A percentile compares a stretch with the other conserved stretches of the same genome.
These are phyloP conservation scores for Bedellia somnulentella DNA, from an alignment of 2,888 invertebrate species.

Conservation along the genomic window DNA sequence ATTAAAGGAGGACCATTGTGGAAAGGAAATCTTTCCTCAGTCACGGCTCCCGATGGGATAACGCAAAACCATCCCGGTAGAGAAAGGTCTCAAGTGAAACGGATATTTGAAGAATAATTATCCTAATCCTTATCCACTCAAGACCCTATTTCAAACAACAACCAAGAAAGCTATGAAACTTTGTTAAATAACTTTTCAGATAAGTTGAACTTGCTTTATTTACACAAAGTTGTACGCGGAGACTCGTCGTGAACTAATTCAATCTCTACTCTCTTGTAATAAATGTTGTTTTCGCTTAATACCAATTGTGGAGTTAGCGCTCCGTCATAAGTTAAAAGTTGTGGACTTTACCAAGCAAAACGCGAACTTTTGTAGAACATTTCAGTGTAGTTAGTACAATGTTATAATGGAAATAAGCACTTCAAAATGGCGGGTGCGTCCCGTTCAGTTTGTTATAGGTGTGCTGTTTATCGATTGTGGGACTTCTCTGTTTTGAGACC, in stretches of 20 bases:
- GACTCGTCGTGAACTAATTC: conserved; percentile 50
- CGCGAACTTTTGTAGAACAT: conserved; percentile 62
- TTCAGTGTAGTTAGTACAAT: conserved; percentile 63
- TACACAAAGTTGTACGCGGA: conserved; percentile 55
- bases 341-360: conserved; percentile 61
- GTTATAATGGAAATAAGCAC: conserved; percentile 63
- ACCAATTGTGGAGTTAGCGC: conserved; percentile 48
- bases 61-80: conserved; percentile 30
- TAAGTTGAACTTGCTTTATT: conserved; percentile 58
- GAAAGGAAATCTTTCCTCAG: conserved; percentile 60
- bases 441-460: conserved; percentile 32
- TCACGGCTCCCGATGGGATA: conserved; percentile 62
- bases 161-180: conserved; percentile 58
- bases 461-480: conserved; percentile 27
- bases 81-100: conserved; percentile 26
- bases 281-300: conserved; percentile 59
- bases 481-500: background rate
- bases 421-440: conserved; percentile 59
- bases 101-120: conserved; percentile 32
- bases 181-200: conserved; percentile 63
- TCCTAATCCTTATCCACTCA: conserved; percentile 32
- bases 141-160: conserved; percentile 37
- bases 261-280: conserved; percentile 57
- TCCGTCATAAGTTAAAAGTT: conserved; percentile 44
- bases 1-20: conserved; percentile 29